Percentiles rank a stretch among this genome's conserved stretches.
Evolutionary conservation across 2,797 vertebrate species (phyloP).

Genomic region (Lophius americanus): DNA sequence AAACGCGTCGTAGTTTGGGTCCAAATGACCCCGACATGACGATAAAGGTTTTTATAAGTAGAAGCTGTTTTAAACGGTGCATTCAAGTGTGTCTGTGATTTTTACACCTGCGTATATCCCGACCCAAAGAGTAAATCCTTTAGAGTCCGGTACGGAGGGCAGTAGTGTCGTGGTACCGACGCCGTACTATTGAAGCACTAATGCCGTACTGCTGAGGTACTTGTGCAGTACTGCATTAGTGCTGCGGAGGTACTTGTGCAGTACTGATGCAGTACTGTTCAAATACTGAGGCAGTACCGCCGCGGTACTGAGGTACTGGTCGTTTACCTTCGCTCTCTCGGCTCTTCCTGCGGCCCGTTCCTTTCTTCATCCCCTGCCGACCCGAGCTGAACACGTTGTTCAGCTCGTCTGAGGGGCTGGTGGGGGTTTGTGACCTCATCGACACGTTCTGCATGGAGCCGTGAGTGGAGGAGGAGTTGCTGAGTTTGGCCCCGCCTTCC

Average conservation of each 20-base stretch:
- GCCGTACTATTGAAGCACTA: neutral
- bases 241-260: too few species aligned
- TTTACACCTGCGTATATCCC: too few species aligned
- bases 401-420: constrained; percentile 92
- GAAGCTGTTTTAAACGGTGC: too few species aligned
- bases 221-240: neutral
- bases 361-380: constrained; percentile 87
- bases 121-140: too few species aligned
- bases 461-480: constrained; percentile 75
- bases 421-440: constrained; percentile 90
- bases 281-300: neutral
- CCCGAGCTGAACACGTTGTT: constrained; percentile 90
- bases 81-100: too few species aligned
- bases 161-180: neutral
- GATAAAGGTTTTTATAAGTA: too few species aligned
- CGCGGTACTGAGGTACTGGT: too few species aligned
- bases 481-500: constrained; percentile 86
- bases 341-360: constrained; percentile 86
- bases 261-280: neutral
- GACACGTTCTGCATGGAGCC: constrained; percentile 85
- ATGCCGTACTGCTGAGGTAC: neutral
- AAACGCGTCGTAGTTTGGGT: too few species aligned
- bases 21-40: too few species aligned
- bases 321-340: constrained; percentile 88
- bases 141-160: too few species aligned